Evolutionary conservation across 2,113 vertebrate species (phyloP).

Genomic region (Bambusicola thoracicus): DNA sequence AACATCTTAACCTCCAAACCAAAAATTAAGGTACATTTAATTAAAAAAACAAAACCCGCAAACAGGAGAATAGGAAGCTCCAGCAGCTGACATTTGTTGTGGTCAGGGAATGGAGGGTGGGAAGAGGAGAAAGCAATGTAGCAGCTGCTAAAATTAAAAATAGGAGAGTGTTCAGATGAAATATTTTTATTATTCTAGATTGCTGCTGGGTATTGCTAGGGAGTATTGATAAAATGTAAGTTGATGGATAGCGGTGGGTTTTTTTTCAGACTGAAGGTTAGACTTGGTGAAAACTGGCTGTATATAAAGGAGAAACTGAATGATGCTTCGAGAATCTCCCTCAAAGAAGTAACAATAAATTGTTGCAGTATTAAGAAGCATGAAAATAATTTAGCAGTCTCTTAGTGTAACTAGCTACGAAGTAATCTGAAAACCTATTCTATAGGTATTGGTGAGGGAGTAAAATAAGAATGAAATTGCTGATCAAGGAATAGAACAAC

Average conservation of each 20-base stretch:
- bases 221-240: neutral
- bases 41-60: neutral
- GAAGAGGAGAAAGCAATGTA: neutral
- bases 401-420: neutral
- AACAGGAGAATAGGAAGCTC: neutral
- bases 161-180: neutral
- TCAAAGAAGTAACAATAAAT: neutral
- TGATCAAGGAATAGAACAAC: neutral
- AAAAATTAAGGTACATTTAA: neutral
- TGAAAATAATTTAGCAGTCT: neutral
- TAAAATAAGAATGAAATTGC: neutral
- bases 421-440: neutral
- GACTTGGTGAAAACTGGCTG: neutral
- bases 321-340: neutral
- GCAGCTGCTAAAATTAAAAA: neutral
- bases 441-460: neutral
- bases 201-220: neutral
- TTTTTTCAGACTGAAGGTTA: neutral
- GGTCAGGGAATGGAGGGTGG: neutral
- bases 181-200: neutral
- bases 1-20: neutral
- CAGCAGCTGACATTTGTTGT: neutral
- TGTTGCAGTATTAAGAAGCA: neutral
- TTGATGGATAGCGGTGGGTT: neutral
- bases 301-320: neutral